phyloP scores from a whole-genome alignment of 23 tunicate species.

The Diplosoma virens region DNA sequence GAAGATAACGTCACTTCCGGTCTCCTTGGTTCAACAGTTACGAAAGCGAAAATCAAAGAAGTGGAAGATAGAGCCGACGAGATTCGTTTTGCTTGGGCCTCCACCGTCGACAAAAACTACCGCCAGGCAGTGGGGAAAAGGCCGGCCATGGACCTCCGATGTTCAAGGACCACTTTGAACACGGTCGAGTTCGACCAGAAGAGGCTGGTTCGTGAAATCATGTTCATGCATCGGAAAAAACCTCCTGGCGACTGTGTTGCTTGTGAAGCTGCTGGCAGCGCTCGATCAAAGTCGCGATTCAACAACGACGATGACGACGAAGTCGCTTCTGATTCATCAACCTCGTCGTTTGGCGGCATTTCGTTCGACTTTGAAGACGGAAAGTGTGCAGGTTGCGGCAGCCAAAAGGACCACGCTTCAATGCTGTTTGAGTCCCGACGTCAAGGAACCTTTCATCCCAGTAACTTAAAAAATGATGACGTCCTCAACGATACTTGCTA shows the following conservation, averaged over 20 bases:
- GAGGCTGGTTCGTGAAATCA: not conserved
- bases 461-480: not conserved
- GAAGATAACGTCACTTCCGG: not conserved
- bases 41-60: not conserved
- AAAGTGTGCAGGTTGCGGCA: not conserved
- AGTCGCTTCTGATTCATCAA: no score
- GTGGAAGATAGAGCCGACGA: not conserved
- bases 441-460: not conserved
- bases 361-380: not conserved
- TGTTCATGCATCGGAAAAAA: not conserved
- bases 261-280: not conserved
- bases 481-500: not conserved
- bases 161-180: not conserved
- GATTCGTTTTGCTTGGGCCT: constrained; percentile 3
- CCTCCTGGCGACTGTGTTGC: not conserved
- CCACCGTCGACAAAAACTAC: not conserved
- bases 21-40: not conserved
- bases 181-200: not conserved
- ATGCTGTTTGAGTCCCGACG: not conserved
- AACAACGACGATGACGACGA: no score
- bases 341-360: no score
- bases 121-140: not conserved
- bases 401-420: not conserved
- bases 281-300: no score
- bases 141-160: constrained; percentile 1